Conservation (phyloP, 2,888 invertebrate genomes). For the Tetragonisca angustula region DNA sequence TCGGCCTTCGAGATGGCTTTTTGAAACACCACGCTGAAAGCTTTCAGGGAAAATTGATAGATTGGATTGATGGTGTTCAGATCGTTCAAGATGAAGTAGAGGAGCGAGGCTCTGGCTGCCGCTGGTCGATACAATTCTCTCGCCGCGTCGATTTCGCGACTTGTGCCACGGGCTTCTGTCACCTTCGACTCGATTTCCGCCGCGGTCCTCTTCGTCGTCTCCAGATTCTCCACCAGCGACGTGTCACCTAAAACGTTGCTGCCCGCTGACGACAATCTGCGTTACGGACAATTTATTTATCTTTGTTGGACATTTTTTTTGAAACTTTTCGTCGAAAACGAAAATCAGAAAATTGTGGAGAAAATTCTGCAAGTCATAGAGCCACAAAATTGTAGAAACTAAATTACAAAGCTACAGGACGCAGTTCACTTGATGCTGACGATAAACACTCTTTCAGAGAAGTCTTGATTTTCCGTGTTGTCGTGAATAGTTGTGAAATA, state of each 20-base stretch:
- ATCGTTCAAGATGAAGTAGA: conserved; percentile 98
- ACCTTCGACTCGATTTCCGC: conserved; percentile 98
- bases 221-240: conserved; percentile 97
- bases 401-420: too few species aligned
- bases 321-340: too few species aligned
- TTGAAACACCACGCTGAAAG: conserved; percentile 98
- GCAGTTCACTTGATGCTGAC: too few species aligned
- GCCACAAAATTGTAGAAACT: too few species aligned
- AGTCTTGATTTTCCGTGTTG: too few species aligned
- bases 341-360: too few species aligned
- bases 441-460: too few species aligned
- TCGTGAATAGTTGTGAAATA: too few species aligned
- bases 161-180: conserved; percentile 95
- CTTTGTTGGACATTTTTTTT: too few species aligned
- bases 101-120: conserved; percentile 95
- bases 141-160: conserved; percentile 96
- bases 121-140: conserved; percentile 95
- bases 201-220: conserved; percentile 97
- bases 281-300: too few species aligned
- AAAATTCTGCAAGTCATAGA: too few species aligned
- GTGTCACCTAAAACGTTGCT: conserved; percentile 97
- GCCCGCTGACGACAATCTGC: conserved; percentile 93
- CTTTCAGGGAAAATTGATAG: conserved; percentile 98
- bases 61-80: conserved; percentile 98
- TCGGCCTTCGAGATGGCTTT: conserved; percentile 96